Conservation (phyloP, 1,140 invertebrate genomes). For the Maniola jurtina region DNA sequence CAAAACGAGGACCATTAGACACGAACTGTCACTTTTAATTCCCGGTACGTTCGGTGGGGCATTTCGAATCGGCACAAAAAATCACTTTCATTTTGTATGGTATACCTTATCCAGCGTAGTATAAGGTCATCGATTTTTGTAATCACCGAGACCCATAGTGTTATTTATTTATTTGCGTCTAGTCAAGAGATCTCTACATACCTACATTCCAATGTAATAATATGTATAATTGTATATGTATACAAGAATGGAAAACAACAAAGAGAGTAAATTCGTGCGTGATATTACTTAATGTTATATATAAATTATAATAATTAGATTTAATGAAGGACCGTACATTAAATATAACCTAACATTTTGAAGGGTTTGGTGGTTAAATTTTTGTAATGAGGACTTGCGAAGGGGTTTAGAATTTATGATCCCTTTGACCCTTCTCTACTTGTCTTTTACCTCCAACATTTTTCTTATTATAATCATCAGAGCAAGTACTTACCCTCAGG, state of each 20-base stretch:
- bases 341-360: not conserved
- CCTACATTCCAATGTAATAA: constrained; percentile 44
- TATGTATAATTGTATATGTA: constrained; percentile 19
- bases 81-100: no score
- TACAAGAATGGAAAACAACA: constrained; percentile 29
- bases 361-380: not conserved
- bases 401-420: no score
- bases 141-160: not conserved
- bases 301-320: constrained; percentile 40
- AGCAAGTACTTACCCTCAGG: no score
- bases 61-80: no score
- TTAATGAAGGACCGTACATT: constrained; percentile 21
- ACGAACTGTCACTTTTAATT: no score
- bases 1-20: no score
- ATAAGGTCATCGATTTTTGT: not conserved
- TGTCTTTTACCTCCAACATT: no score
- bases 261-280: constrained; percentile 50
- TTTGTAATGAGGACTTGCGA: no score
- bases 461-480: no score
- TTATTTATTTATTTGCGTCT: constrained; percentile 32
- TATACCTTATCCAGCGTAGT: no score
- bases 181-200: constrained; percentile 54
- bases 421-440: no score
- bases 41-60: no score
- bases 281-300: constrained; percentile 68